Conservation (phyloP, 2,113 vertebrate species). For the Cynoglossus semilaevis region DNA sequence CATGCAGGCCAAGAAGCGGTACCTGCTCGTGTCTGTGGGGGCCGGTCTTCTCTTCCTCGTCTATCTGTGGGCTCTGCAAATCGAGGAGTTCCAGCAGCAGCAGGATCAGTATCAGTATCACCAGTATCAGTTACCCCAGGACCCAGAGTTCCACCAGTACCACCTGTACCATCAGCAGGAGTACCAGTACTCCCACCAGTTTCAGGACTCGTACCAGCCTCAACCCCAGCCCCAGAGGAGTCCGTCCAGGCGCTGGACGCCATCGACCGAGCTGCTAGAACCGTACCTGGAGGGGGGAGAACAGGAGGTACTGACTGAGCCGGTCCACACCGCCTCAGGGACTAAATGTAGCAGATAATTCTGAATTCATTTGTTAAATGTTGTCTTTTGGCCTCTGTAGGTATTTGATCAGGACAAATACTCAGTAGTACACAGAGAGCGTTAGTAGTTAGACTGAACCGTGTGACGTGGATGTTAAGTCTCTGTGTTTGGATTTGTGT, state of each 20-base stretch:
- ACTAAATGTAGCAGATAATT: too few relatives aligned
- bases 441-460: too few relatives aligned
- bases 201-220: slow-evolving; percentile 45
- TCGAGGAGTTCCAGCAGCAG: slow-evolving; percentile 74
- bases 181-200: slow-evolving; percentile 45
- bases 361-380: too few relatives aligned
- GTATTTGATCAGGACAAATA: too few relatives aligned
- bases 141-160: slow-evolving; percentile 52
- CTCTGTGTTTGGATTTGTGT: background rate
- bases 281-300: slow-evolving; percentile 77
- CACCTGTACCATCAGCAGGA: slow-evolving; percentile 38
- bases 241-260: slow-evolving; percentile 63
- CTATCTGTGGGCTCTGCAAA: slow-evolving; percentile 79
- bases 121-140: slow-evolving; percentile 34
- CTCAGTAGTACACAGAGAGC: too few relatives aligned
- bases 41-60: slow-evolving; percentile 80
- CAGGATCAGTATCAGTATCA: slow-evolving; percentile 53
- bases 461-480: background rate
- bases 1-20: slow-evolving; percentile 87
- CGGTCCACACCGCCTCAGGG: background rate
- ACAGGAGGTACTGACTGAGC: slow-evolving; percentile 63
- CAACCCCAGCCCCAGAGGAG: slow-evolving; percentile 56
- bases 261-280: slow-evolving; percentile 56
- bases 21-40: slow-evolving; percentile 82
- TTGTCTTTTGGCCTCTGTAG: too few relatives aligned